Base-by-base conservation (phyloP, 2,113 vertebrate genomes). In the Puntigrus tetrazona region DNA sequence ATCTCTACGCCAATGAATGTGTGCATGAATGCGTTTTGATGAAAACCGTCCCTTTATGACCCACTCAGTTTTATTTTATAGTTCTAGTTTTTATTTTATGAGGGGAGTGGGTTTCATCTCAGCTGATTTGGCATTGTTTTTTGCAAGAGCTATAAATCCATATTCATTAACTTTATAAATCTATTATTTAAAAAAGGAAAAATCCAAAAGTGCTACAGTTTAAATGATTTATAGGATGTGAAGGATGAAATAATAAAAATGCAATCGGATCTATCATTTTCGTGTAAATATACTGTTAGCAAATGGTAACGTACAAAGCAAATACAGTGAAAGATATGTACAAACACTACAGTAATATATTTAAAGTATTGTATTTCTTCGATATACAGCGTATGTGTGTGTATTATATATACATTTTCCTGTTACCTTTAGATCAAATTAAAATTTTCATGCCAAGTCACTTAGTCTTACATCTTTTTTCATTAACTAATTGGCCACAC, bases 101-200 rank as follows among this genome's bases (percentile, higher is more conserved):
- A 41, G 38, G 36, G 36, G 52, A 76, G 29, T 76, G 7, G 47
- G 31, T 76, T 55, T 76, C 8, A 34, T 5, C 47, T 34, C 47
- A 22, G 47, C 18, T 76, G 50, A 61, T 78, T 78, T 77, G 8
- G 34, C 18, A 5, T 13, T 36, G 57, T 38, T 43, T 41, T 27
- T 78, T 78, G 36, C 34, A 41, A 78, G 34, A 7, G 8, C 43
- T 45, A 67, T 47, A 80, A 80, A 80, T 80, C 36, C 27, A 65
- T 67, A 8, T 65, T 34, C 16, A 7, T 47, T 43, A 61, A 22
- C 52, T 18, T 65, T 43, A 57, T 77, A 8, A 61, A 74, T 47
- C 25, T 14, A 22, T 41, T 41, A 7, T 70, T n/a, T n/a, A n/a
- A n/a, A n/a, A n/a, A n/a, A 25, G n/a, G n/a, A 22, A 13, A 41